Conservation (phyloP, 2,113 vertebrate species). For the Mobula birostris region DNA sequence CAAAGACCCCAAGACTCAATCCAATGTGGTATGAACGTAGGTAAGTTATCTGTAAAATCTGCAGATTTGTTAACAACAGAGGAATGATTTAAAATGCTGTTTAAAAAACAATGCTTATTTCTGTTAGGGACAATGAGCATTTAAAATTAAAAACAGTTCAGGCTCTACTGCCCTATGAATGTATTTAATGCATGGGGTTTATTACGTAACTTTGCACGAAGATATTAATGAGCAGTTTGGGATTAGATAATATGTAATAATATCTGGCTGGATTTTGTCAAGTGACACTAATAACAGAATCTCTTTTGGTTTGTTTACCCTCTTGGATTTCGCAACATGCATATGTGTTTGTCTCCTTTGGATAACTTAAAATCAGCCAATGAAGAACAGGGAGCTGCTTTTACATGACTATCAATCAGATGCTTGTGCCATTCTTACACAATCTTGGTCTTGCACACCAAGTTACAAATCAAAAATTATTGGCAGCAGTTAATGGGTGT, state of each 20-base stretch:
- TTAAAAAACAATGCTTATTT: not conserved
- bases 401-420: not conserved
- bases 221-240: not conserved
- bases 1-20: not conserved
- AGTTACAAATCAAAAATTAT: not conserved
- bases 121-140: not conserved
- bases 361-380: not conserved
- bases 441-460: not conserved
- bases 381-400: not conserved
- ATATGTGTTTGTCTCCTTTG: not conserved
- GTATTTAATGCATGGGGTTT: not conserved
- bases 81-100: not conserved
- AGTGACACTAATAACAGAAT: not conserved
- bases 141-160: not conserved
- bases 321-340: not conserved
- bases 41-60: not conserved
- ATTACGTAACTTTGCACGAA: not conserved
- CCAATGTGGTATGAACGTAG: too few species aligned
- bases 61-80: not conserved
- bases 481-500: not conserved
- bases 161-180: not conserved
- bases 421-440: not conserved
- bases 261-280: not conserved
- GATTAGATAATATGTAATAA: not conserved
- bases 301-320: not conserved